phyloP scores from a whole-genome alignment of 1,140 invertebrate genomes.

The Diprion similis region DNA sequence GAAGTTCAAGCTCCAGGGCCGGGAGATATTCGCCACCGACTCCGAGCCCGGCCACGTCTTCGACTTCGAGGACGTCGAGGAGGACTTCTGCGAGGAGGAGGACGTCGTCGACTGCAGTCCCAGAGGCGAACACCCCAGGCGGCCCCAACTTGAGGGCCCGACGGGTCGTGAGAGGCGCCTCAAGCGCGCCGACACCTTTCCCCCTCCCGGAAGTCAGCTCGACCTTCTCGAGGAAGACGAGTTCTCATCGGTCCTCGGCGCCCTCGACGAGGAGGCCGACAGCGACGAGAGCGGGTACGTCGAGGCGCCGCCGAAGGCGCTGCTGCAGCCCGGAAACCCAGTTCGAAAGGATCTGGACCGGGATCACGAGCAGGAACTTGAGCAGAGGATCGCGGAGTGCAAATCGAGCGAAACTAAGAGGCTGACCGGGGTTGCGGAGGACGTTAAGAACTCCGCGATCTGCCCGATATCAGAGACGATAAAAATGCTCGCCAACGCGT shows the following conservation, averaged over 20 bases:
- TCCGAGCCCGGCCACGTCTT: slow-evolving; percentile 41
- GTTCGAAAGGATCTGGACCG: too few relatives aligned
- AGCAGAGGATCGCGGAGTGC: too few relatives aligned
- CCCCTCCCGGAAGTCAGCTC: slow-evolving; percentile 18
- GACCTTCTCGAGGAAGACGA: slow-evolving; percentile 37
- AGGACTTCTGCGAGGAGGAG: slow-evolving; percentile 54
- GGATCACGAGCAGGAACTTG: too few relatives aligned
- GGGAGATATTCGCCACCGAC: slow-evolving; percentile 31
- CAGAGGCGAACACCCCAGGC: slow-evolving; percentile 48
- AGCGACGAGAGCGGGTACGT: slow-evolving; percentile 67
- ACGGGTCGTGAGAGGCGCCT: slow-evolving; percentile 24
- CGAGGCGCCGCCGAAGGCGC: slow-evolving; percentile 56
- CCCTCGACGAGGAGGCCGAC: slow-evolving; percentile 54
- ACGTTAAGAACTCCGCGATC: slow-evolving; percentile 46
- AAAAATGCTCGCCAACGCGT: slow-evolving; percentile 56
- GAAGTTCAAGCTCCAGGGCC: slow-evolving; percentile 32
- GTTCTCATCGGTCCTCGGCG: slow-evolving; percentile 47
- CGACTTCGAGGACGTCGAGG: slow-evolving; percentile 55
- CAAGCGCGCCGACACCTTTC: slow-evolving; percentile 31
- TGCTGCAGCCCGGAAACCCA: slow-evolving; percentile 41
- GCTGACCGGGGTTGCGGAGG: not conserved
- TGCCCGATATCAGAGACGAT: slow-evolving; percentile 59
- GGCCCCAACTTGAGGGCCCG: too few relatives aligned
- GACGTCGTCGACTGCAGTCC: slow-evolving; percentile 56
- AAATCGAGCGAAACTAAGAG: too few relatives aligned